A percentile compares a stretch with the other conserved stretches of the same genome.
phyloP scores from a whole-genome alignment of 2,113 vertebrate genomes.

The Ptilonorhynchus violaceus region DNA sequence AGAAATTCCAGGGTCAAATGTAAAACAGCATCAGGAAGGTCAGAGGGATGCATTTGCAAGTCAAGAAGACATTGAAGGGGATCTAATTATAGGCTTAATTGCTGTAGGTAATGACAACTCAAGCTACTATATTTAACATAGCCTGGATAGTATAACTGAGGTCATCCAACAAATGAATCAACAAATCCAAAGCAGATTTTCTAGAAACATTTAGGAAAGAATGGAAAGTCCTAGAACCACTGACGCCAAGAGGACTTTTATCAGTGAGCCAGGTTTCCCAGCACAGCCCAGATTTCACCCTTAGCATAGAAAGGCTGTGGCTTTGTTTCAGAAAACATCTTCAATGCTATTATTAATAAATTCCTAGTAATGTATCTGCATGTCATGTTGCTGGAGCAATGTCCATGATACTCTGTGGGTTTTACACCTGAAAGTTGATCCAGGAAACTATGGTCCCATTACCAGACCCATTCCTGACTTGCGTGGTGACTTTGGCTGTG shows the following conservation, averaged over 20 bases:
- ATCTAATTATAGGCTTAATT: constrained; percentile 54
- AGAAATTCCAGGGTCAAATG: constrained; percentile 13
- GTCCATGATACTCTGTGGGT: not conserved
- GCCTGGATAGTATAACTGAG: not conserved
- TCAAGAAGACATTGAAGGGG: constrained; percentile 50
- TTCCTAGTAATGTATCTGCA: not conserved
- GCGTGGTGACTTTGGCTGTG: not conserved
- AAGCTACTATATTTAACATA: constrained; percentile 50
- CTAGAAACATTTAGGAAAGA: not conserved
- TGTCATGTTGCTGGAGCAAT: not conserved
- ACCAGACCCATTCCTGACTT: not conserved
- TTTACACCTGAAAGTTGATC: not conserved
- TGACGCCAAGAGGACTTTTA: not conserved
- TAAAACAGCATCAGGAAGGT: constrained; percentile 37
- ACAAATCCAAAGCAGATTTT: constrained; percentile 40
- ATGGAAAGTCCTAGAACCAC: not conserved
- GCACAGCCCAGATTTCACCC: not conserved
- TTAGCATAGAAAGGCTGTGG: not conserved
- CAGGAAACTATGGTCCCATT: not conserved
- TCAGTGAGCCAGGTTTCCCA: not conserved
- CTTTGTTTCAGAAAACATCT: not conserved
- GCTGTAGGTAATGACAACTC: constrained; percentile 31
- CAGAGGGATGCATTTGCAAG: constrained; percentile 30
- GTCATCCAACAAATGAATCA: not conserved
- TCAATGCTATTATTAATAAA: not conserved